phyloP scores from a whole-genome alignment of 2,113 vertebrate genomes.

The Mixornis gularis region DNA sequence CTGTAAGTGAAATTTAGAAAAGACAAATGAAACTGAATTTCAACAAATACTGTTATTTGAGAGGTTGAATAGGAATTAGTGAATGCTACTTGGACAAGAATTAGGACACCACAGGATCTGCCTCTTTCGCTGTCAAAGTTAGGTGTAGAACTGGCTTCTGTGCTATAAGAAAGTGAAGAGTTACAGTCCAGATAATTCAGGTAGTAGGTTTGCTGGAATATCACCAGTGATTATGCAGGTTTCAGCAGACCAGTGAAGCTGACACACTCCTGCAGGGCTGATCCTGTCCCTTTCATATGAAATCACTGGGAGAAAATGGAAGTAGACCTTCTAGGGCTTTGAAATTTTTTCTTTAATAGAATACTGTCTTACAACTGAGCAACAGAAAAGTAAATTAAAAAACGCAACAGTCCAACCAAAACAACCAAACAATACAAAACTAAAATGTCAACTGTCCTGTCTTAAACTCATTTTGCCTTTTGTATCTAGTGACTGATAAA shows the following conservation, averaged over 20 bases:
- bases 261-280: background rate
- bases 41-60: background rate
- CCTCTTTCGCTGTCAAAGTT: background rate
- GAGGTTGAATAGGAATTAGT: background rate
- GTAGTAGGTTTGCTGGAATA: background rate
- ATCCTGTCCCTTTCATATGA: background rate
- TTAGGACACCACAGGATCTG: background rate
- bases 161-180: background rate
- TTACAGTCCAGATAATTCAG: background rate
- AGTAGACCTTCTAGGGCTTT: background rate
- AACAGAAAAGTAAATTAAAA: background rate
- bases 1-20: background rate
- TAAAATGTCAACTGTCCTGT: background rate
- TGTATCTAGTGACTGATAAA: background rate
- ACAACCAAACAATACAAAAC: background rate
- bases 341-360: background rate
- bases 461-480: background rate
- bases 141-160: background rate
- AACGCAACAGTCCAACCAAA: fast-evolving
- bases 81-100: background rate
- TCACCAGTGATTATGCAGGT: background rate
- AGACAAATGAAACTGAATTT: background rate
- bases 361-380: background rate
- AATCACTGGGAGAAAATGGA: background rate
- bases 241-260: background rate